phyloP scores from a whole-genome alignment of 2,888 invertebrate genomes.

The Rhogogaster chlorosoma region DNA sequence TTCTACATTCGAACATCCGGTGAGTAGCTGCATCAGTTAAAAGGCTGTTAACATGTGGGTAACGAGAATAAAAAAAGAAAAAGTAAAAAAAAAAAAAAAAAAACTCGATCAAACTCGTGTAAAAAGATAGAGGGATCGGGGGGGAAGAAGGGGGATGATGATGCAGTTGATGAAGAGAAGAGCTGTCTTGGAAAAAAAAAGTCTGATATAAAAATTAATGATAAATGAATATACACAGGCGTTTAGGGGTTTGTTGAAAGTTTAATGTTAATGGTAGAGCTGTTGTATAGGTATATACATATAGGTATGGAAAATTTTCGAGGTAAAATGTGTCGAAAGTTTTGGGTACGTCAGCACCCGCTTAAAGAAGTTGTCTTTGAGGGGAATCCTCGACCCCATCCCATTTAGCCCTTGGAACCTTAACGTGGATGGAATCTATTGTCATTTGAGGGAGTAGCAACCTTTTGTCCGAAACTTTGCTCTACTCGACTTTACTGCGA shows the following conservation, averaged over 20 bases:
- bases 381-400: slow-evolving; percentile 35
- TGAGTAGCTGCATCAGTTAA: slow-evolving; percentile 8
- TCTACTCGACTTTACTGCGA: slow-evolving; percentile 55
- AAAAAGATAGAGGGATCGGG: neutral
- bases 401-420: slow-evolving; percentile 42
- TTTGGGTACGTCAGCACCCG: slow-evolving; percentile 65
- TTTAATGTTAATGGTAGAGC: neutral
- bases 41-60: slow-evolving; percentile 9
- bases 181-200: neutral
- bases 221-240: neutral
- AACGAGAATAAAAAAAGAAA: neutral
- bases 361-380: slow-evolving; percentile 71
- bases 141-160: neutral
- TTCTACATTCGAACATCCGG: slow-evolving; percentile 3
- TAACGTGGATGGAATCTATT: slow-evolving; percentile 67
- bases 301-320: slow-evolving; percentile 40
- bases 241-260: neutral
- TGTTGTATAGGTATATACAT: neutral
- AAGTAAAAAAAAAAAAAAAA: neutral
- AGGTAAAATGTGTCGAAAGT: slow-evolving; percentile 71
- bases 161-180: neutral
- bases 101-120: neutral
- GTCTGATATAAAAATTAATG: neutral
- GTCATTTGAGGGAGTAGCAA: slow-evolving; percentile 58
- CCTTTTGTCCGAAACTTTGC: slow-evolving; percentile 65